These are phyloP conservation scores for Parazoanthus darwini DNA, from an alignment of 92 coral and sea anemone species.

Conservation along the genomic window DNA sequence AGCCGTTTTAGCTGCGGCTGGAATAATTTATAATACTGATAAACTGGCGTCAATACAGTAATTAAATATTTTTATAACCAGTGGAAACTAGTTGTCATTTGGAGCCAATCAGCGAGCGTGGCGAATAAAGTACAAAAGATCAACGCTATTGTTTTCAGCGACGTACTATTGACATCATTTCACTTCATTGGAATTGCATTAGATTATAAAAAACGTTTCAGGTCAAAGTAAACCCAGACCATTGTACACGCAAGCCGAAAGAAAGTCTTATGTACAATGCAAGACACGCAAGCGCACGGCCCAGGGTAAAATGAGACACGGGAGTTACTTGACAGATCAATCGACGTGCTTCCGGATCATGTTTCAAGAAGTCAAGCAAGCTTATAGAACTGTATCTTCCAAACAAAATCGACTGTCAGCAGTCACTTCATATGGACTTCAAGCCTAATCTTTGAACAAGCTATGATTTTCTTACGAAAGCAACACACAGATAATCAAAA, in stretches of 20 bases:
- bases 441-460: too few species aligned
- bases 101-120: conserved; percentile 29
- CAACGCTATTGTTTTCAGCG: neutral
- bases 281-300: conserved; percentile 29
- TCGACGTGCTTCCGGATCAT: neutral
- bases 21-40: conserved; percentile 41
- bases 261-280: neutral
- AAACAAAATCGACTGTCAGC: too few species aligned
- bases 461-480: too few species aligned
- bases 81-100: conserved; percentile 30
- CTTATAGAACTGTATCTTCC: neutral
- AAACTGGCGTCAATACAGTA: conserved; percentile 38
- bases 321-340: neutral
- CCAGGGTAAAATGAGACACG: neutral
- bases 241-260: conserved; percentile 21
- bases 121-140: conserved; percentile 9
- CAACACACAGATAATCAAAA: too few species aligned
- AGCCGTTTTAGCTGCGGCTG: conserved; percentile 37
- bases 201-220: conserved; percentile 8
- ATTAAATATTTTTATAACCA: conserved; percentile 41
- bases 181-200: conserved; percentile 32
- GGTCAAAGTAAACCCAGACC: conserved; percentile 5
- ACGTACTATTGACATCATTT: conserved; percentile 22
- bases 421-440: too few species aligned
- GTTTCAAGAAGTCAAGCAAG: neutral